These are phyloP conservation scores for Scolopax mira DNA, from an alignment of 2,113 vertebrate species.

Conservation along the genomic window DNA sequence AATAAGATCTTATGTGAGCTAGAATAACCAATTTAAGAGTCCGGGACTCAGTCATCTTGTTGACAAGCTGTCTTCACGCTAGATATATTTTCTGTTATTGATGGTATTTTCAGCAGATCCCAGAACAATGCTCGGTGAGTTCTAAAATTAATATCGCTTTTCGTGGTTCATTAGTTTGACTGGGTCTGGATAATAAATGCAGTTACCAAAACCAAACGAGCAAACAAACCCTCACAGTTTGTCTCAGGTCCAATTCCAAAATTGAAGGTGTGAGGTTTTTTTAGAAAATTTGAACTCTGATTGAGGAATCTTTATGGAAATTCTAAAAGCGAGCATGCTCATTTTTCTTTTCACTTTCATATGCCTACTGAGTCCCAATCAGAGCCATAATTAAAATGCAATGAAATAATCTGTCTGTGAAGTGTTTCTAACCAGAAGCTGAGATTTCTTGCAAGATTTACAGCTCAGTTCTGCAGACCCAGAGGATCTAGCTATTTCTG, in stretches of 20 bases:
- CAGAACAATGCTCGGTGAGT: slow-evolving; percentile 24
- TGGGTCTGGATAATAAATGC: not conserved
- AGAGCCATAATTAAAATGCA: slow-evolving; percentile 10
- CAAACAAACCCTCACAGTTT: not conserved
- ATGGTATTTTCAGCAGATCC: slow-evolving; percentile 8
- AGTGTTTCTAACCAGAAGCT: not conserved
- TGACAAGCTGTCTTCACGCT: slow-evolving; percentile 59
- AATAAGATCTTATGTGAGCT: slow-evolving; percentile 61
- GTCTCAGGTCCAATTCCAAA: not conserved
- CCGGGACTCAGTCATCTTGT: slow-evolving; percentile 64
- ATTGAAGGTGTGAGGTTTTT: not conserved
- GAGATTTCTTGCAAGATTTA: not conserved
- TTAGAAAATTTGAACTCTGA: not conserved
- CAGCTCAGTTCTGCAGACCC: not conserved
- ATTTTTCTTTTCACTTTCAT: slow-evolving; percentile 18
- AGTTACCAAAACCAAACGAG: not conserved
- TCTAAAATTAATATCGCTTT: slow-evolving; percentile 30
- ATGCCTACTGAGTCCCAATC: not conserved
- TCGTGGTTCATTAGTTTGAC: not conserved
- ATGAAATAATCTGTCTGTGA: not conserved
- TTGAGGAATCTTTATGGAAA: not conserved
- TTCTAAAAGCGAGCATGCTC: not conserved
- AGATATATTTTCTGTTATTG: slow-evolving; percentile 49
- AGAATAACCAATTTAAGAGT: slow-evolving; percentile 65
- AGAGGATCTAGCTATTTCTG: not conserved